Evolutionary conservation across 1,140 invertebrate species (phyloP).

Genomic region (Rhagoletis zephyria): DNA sequence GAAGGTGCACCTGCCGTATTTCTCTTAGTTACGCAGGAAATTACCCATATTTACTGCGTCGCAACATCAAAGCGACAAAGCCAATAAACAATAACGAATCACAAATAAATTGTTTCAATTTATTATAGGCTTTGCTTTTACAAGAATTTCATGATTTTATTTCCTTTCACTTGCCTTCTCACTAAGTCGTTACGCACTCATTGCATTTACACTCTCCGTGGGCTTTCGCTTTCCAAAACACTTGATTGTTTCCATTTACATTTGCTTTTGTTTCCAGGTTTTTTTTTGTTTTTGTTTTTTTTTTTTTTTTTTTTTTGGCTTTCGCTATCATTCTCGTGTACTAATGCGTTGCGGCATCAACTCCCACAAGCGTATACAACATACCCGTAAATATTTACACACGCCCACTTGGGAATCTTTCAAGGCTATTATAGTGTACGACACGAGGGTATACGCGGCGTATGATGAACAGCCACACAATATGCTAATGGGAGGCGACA

Average conservation of each 20-base stretch:
- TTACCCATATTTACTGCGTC: slow-evolving; percentile 23
- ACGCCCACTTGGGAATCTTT: background rate
- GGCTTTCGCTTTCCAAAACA: background rate
- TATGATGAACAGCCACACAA: background rate
- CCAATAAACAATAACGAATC: slow-evolving; percentile 43
- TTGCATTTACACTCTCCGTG: background rate
- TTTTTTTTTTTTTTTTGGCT: background rate
- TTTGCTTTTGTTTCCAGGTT: background rate
- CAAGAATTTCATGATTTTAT: background rate
- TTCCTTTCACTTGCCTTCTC: background rate
- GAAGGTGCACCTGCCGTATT: background rate
- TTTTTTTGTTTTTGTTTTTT: no score
- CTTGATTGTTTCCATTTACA: background rate
- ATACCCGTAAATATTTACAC: background rate
- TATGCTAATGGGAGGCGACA: background rate
- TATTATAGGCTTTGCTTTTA: background rate
- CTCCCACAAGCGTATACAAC: background rate
- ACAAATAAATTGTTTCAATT: slow-evolving; percentile 2
- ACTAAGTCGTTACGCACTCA: background rate
- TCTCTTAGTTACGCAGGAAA: background rate
- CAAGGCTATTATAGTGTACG: background rate
- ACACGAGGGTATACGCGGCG: background rate
- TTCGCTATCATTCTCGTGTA: background rate
- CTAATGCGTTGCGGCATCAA: slow-evolving; percentile 9
- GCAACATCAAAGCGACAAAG: slow-evolving; percentile 36